Evolutionary conservation across 2,797 vertebrate genomes (phyloP), one percentile per base, ranked within the genome.

Genomic region (Chelon auratus): DNA sequence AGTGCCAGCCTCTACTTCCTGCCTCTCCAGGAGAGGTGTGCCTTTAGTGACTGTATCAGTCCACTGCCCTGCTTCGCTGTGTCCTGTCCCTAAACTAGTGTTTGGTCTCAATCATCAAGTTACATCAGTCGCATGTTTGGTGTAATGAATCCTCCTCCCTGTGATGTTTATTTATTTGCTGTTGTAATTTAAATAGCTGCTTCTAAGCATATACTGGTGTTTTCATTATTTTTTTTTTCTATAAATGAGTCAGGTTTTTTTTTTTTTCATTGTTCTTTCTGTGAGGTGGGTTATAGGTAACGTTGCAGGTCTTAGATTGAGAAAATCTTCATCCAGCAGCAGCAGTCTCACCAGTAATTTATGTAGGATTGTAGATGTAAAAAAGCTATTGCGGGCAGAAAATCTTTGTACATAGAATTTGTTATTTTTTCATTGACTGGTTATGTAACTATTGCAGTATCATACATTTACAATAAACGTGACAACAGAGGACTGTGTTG

Each of bases 31-130:
- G 88, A 95, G 90, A 92, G 89, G 80, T 78, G 37, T 40, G 85
- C 42, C 52, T 70, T 66, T 72, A 22, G 53, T 64, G 93, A 93
- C 97, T 98, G 97, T 89, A 97, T 97, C 96, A 97, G 97, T 97
- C 96, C 90, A 74, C 78, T 78, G 80, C 75, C 81, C 89, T 95
- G 94, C 87, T 93, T 91, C 17, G 40, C 71, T 70, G 51, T 62
- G 62, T 72, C 61, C 24, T 50, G 54, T 75, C 65, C 36, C 5
- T 45, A 11, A 26, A 17, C 59, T 59, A 15, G 61, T 66, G 6
- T 72, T 62, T 40, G 1, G 36, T 55, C 24, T 62, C 14, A 13
- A 7, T 60, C 54, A 20, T 60, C 43, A 39, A 13, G 0, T 56
- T 30, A 4, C 47, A 4, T 62, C 65, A 42, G 8, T 57, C 24